Evolutionary conservation across 2,888 invertebrate genomes (phyloP).

Genomic region (Cremastinae sp.): DNA sequence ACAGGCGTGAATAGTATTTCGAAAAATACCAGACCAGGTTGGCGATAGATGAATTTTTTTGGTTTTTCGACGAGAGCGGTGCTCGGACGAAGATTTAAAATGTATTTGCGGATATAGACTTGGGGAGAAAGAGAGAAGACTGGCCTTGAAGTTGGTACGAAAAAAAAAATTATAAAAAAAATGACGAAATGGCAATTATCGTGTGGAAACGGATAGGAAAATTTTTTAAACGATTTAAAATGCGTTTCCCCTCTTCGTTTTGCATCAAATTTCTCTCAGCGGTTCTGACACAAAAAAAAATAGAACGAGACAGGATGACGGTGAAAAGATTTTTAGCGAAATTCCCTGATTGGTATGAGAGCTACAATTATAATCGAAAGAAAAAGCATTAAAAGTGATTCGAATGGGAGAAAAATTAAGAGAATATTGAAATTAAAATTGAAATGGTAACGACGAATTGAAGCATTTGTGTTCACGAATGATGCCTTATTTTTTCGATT

Average conservation of each 20-base stretch:
- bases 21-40: too few species aligned
- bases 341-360: constrained; percentile 49
- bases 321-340: too few species aligned
- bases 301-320: background rate
- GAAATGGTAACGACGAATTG: constrained; percentile 64
- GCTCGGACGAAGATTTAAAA: background rate
- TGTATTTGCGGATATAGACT: constrained; percentile 1
- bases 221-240: constrained; percentile 20
- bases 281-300: constrained; percentile 25
- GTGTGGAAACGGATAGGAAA: constrained; percentile 8
- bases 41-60: background rate
- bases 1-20: background rate
- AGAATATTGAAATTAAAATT: constrained; percentile 36
- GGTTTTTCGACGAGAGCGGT: constrained; percentile 6
- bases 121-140: constrained; percentile 23
- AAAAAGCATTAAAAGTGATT: constrained; percentile 43
- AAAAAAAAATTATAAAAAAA: constrained; percentile 34
- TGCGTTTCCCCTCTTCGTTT: constrained; percentile 15
- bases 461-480: constrained; percentile 71
- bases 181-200: constrained; percentile 10
- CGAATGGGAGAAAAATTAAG: constrained; percentile 35
- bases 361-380: constrained; percentile 37
- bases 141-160: constrained; percentile 36
- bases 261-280: constrained; percentile 11
- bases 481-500: constrained; percentile 42